Evolutionary conservation across 2,888 invertebrate genomes (phyloP).

Genomic region (Tipula confusa): DNA sequence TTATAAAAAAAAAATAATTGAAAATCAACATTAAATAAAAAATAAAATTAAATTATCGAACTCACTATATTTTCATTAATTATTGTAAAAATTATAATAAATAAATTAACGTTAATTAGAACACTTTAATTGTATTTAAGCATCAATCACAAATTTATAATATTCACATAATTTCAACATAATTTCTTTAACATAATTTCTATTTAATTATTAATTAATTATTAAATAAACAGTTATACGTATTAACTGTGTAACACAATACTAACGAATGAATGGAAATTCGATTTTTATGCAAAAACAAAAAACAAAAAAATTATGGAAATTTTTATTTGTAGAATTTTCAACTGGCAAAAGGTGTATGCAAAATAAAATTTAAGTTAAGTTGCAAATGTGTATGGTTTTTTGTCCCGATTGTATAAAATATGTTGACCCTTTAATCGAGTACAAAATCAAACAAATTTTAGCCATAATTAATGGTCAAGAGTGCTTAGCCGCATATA

Average conservation of each 20-base stretch:
- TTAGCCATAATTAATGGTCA: no score
- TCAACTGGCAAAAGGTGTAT: neutral
- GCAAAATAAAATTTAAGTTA: neutral
- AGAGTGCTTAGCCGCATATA: no score
- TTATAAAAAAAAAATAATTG: neutral
- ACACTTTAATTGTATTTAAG: neutral
- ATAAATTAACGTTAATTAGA: neutral
- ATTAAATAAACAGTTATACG: neutral
- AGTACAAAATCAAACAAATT: no score
- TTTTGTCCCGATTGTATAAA: neutral
- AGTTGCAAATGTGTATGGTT: neutral
- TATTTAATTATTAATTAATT: neutral
- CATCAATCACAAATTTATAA: neutral
- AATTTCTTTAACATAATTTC: neutral
- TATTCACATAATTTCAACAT: no score
- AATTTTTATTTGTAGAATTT: neutral
- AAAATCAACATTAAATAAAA: neutral
- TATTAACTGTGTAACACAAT: neutral
- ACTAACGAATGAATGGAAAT: neutral
- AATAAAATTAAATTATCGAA: neutral
- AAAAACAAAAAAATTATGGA: neutral
- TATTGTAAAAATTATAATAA: neutral
- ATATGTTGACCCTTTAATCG: neutral
- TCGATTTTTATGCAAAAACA: neutral
- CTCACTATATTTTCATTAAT: neutral